Evolutionary conservation across 2,113 vertebrate species (phyloP), one percentile per base, ranked within the genome.

Genomic region (Dipodomys stephensi): DNA sequence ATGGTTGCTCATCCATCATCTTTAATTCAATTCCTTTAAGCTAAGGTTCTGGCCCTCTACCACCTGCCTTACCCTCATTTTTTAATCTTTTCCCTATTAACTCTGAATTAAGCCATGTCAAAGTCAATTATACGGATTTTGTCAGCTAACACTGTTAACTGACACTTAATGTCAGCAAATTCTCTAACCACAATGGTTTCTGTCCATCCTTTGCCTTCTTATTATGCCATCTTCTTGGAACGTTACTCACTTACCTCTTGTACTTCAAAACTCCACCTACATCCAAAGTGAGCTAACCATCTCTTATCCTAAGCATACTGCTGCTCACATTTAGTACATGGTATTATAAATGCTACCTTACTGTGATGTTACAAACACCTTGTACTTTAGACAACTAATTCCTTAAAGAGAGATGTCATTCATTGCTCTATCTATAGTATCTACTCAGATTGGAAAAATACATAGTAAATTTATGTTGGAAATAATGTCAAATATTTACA

Each of bases 401-500:
- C 76, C 82, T 64, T 85, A 67, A 88, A 49, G 90, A 92, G 25
- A 84, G 1, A 67, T 57, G 44, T 64, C 69, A 82, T 60, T 90
- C 57, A 82, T 79, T 84, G 90, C 27, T 85, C 23, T 69, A 92
- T 28, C 15, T 71, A 5, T 77, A 82, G 7, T 74, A 71, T 16
- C 32, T 85, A 78, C 27, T 91, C 10, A 73, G n/a, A 57, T 44
- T 72, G 79, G 32, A n/a, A 3, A 10, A 72, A 27, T 62, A 46
- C 16, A 91, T 88, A 67, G 53, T 65, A 81, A 87, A 91, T 64
- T 90, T 71, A 18, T 57, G 68, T 32, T 60, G 87, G 18, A 91
- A 7, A 83, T 88, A 83, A 91, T 91, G 76, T 83, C 11, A 57
- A 68, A 86, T 87, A 92, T 68, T 94, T 80, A 80, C 8, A 86